phyloP scores from a whole-genome alignment of 2,888 invertebrate genomes.

The Aplocera efformata region DNA sequence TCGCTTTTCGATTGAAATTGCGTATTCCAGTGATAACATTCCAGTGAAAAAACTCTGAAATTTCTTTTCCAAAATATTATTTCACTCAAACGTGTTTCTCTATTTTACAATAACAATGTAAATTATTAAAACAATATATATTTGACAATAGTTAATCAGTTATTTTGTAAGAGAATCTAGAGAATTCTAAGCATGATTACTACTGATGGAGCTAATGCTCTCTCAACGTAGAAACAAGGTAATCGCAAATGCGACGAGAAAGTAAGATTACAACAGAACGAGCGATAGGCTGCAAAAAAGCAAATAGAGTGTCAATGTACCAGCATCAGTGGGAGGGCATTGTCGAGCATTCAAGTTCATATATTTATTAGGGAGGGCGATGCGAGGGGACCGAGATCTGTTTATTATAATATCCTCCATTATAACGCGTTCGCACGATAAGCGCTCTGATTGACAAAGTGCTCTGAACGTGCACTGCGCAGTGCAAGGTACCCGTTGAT shows the following conservation, averaged over 20 bases:
- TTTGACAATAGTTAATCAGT: too few species aligned
- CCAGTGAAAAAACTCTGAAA: too few species aligned
- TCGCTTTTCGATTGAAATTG: too few species aligned
- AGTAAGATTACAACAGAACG: constrained; percentile 35
- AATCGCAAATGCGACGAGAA: constrained; percentile 18
- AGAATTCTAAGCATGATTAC: too few species aligned
- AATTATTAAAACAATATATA: too few species aligned
- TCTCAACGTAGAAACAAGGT: constrained; percentile 13
- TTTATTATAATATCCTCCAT: constrained; percentile 79
- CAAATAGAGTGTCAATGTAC: constrained; percentile 77
- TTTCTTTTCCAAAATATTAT: too few species aligned
- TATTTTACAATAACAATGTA: too few species aligned
- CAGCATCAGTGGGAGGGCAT: constrained; percentile 63
- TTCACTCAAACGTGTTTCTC: too few species aligned
- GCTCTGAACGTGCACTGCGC: constrained; percentile 19
- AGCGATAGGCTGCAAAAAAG: constrained; percentile 54
- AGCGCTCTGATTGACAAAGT: constrained; percentile 59
- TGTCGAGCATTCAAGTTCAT: constrained; percentile 72
- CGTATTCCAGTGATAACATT: too few species aligned
- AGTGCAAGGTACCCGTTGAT: background rate
- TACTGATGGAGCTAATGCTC: background rate
- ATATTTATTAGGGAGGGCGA: constrained; percentile 74
- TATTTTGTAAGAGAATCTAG: too few species aligned
- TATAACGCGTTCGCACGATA: constrained; percentile 78
- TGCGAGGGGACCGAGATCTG: constrained; percentile 70